Conservation (phyloP, 2,888 invertebrate genomes). For the Mesorhabditis spiculigera region DNA sequence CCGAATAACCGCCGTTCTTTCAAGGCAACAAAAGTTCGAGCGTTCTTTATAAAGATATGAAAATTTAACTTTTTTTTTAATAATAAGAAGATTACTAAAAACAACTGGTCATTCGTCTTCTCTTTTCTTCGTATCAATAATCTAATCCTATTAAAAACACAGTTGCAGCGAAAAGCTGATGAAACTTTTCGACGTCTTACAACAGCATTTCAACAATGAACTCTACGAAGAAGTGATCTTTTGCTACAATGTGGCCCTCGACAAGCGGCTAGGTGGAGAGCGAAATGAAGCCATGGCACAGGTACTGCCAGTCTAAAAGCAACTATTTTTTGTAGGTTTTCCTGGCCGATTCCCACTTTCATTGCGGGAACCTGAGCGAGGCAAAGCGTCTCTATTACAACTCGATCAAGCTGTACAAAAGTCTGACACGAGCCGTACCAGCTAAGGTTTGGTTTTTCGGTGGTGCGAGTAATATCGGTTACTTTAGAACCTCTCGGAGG, state of each 20-base stretch:
- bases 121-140: too few species aligned
- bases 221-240: not conserved
- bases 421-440: not conserved
- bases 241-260: not conserved
- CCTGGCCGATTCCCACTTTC: constrained; percentile 4
- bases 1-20: too few species aligned
- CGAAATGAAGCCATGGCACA: not conserved
- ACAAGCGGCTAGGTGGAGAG: not conserved
- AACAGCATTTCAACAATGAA: not conserved
- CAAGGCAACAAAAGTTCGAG: too few species aligned
- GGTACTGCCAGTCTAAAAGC: not conserved
- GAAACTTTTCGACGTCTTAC: not conserved
- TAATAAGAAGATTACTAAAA: too few species aligned
- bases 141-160: too few species aligned
- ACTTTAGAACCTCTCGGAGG: not conserved
- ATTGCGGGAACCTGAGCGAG: constrained; percentile 2
- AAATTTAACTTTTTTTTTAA: too few species aligned
- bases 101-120: too few species aligned
- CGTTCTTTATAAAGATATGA: too few species aligned
- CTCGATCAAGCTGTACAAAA: not conserved
- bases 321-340: not conserved
- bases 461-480: not conserved
- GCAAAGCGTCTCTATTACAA: constrained; percentile 2
- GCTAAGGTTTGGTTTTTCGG: not conserved
- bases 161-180: not conserved